Evolutionary conservation across 2,113 vertebrate genomes (phyloP), one percentile per base, ranked within the genome.

Genomic region (Gavia stellata): DNA sequence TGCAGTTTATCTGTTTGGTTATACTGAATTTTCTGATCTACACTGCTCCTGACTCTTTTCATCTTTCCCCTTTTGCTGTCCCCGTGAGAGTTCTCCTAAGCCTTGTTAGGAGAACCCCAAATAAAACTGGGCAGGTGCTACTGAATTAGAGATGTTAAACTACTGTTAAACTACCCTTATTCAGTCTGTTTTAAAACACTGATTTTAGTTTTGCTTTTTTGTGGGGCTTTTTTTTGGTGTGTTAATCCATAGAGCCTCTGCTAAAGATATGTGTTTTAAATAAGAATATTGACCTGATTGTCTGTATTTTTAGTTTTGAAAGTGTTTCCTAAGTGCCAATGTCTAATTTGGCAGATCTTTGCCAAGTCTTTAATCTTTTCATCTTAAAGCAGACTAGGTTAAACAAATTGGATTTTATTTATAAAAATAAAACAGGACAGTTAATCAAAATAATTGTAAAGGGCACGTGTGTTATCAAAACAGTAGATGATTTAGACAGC

Each of bases 391-490:
- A 61, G 26, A 28, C 25, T 84, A 81, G 49, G 74, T 88, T 44
- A 89, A 73, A 63, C 20, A 79, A 88, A 31, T 34, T 66, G 12
- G 21, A 58, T 79, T 81, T 86, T 50, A 62, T 84, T 47, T 94
- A 55, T 88, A 50, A 63, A 89, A 94, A 90, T 63, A 81, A 83
- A 83, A 53, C n/a, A 31, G 44, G 52, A 11, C 15, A 44, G 29
- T 47, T 81, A 63, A 79, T 56, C 36, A 71, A 61, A 93, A 90
- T 17, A 61, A 12, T 91, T 66, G 55, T 79, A 44, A 91, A 94
- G 71, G 79, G 17, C 52, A 29, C 95, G 81, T 75, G 94, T 94
- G 29, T 88, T 93, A n/a, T 74, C 55, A 94, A 93, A 96, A 88
- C 85, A 94, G 33, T 40, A 1, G 28, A 25, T 70, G 36, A 58